Evolutionary conservation across 2,888 invertebrate species (phyloP), one percentile per base, ranked within the genome.

Genomic region (Urechis unicinctus): DNA sequence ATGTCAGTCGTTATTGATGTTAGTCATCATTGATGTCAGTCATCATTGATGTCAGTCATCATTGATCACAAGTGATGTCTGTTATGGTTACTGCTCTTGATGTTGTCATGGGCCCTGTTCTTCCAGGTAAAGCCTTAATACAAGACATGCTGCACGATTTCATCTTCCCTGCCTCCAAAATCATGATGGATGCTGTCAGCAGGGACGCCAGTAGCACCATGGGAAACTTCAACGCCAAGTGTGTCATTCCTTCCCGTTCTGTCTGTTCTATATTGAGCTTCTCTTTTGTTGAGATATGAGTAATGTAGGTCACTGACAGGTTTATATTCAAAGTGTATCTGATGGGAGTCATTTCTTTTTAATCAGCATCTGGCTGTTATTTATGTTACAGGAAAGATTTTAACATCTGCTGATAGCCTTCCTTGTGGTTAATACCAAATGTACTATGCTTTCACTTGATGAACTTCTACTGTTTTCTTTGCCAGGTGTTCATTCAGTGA

Each of bases 91-190:
- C n/a, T n/a, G n/a, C n/a, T n/a, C n/a, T n/a, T n/a, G n/a, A n/a
- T n/a, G n/a, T n/a, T n/a, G n/a, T n/a, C n/a, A n/a, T n/a, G n/a
- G n/a, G n/a, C n/a, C n/a, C n/a, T 52, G 4, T 41, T 55, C 36
- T 61, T 60, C 28, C 63, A 68, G 73, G 73, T 21, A 63, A 62
- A 43, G 56, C 54, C 21, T 61, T 77, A 22, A 68, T 77, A 13
- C 70, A 73, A 31, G 74, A 78, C 51, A 64, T 81, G 31, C 67
- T 81, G 13, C 68, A 74, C 61, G 75, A 78, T 57, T 81, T 79
- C 67, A 69, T 81, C 57, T 81, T 81, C 62, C 80, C 81, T 25
- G 79, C 81, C 6, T 77, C 81, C 29, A 73, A 77, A 50, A 41
- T 61, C 17, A 62, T 62, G 28, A 52, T 56, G 46, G 58, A 60